A percentile compares a stretch with the other conserved stretches of the same genome.
phyloP scores from a whole-genome alignment of 2,797 vertebrate genomes.

The Acestrorhynchus altus region DNA sequence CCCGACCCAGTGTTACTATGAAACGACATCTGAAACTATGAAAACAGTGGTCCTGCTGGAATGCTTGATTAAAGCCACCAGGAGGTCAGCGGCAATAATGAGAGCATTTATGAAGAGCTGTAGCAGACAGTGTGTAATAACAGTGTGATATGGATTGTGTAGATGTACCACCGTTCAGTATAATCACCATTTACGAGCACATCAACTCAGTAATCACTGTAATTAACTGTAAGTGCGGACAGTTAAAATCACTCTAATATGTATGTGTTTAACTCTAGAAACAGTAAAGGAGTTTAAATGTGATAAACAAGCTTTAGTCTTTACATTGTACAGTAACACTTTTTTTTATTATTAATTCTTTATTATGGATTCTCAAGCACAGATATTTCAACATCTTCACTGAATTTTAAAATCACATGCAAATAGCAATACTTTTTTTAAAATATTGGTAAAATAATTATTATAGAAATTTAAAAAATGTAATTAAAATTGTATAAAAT shows the following conservation, averaged over 20 bases:
- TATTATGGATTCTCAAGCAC: background rate
- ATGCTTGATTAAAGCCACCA: background rate
- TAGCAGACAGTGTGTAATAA: background rate
- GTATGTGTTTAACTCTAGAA: background rate
- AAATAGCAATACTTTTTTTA: too few species aligned
- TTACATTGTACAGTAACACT: too few species aligned
- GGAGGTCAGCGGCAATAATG: background rate
- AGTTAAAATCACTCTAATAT: slow-evolving; percentile 16
- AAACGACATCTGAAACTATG: background rate
- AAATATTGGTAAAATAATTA: too few species aligned
- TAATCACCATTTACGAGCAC: background rate
- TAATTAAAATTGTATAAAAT: too few species aligned
- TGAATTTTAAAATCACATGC: too few species aligned
- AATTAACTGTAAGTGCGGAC: slow-evolving; percentile 14
- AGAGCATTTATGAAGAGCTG: background rate
- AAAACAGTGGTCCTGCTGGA: background rate
- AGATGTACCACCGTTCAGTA: background rate
- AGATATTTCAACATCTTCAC: too few species aligned
- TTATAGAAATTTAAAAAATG: too few species aligned
- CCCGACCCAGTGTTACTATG: background rate
- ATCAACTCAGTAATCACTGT: slow-evolving; percentile 5
- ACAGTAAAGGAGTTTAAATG: background rate
- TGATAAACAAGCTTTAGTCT: background rate
- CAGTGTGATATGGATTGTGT: background rate
- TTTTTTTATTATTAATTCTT: too few species aligned